Base-by-base conservation (phyloP, 2,113 vertebrate genomes). In the Zapus hudsonius region DNA sequence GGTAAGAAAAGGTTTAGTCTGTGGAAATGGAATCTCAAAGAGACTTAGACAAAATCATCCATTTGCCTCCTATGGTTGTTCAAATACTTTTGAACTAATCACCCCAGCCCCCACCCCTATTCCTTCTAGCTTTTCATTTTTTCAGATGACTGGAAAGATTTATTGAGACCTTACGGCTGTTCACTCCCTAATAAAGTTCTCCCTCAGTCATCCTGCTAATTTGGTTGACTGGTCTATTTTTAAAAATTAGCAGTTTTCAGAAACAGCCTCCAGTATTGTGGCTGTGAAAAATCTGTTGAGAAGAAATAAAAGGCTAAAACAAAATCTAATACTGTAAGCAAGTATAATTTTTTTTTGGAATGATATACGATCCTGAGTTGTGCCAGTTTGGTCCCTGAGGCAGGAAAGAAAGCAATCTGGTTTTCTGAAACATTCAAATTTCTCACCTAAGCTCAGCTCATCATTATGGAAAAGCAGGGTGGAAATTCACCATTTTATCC, bases 171-270 rank as follows among this genome's bases (percentile, higher is more conserved):
- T 96, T 94, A 97, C 15, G 94, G 78, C 87, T 92, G 52, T 69
- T 96, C 9, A 36, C 84, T 42, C 92, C 78, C 94, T 97, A 93
- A 40, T 86, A 94, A 96, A 96, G 92, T 97, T 94, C 96, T 96
- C 87, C 47, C 72, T 97, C 96, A 90, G 79, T 95, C 97, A 96
- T 95, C 69, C 57, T 90, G 92, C 82, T 96, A 97, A 97, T 97
- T 96, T 96, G 87, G 95, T 96, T 96, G 95, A 93, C 94, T 96
- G 92, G 96, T 96, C 75, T 96, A 95, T 97, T 97, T 97, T 93
- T 96, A 88, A 84, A 92, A 83, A 87, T 61, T 95, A 94, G 86
- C 93, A 90, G 78, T 92, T 97, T 97, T 97, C 95, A 96, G 96
- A 95, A 97, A 95, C 96, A 95, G 73, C 92, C 92, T 96, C 95